Evolutionary conservation across 92 coral and sea anemone genomes (phyloP).

Genomic region (Bergia sp.): DNA sequence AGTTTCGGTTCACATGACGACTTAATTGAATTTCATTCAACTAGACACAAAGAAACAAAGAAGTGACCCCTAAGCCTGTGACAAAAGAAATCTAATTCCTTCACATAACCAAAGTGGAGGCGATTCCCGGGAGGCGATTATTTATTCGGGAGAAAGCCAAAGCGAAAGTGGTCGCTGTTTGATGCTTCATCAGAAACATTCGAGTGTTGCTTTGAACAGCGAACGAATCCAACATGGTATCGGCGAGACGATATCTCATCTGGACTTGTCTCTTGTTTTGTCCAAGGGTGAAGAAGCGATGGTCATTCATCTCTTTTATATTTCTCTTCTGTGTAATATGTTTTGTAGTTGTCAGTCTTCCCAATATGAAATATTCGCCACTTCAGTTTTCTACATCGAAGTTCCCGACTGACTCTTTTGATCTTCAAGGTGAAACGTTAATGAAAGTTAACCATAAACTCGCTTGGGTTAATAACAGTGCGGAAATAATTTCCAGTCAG

Average conservation of each 20-base stretch:
- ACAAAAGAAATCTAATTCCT: slow-evolving; percentile 32
- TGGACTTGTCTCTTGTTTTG: slow-evolving; percentile 40
- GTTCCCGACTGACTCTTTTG: slow-evolving; percentile 27
- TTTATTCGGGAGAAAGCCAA: not conserved
- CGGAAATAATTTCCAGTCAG: slow-evolving; percentile 13
- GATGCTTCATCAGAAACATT: slow-evolving; percentile 10
- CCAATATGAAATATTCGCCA: slow-evolving; percentile 25
- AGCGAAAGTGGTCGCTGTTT: not conserved
- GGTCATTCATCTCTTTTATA: slow-evolving; percentile 10
- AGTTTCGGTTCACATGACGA: too few relatives aligned
- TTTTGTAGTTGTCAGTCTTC: slow-evolving; percentile 31
- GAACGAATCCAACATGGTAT: slow-evolving; percentile 27
- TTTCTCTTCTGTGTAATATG: slow-evolving; percentile 23
- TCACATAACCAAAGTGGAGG: slow-evolving; percentile 27
- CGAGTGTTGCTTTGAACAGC: slow-evolving; percentile 23
- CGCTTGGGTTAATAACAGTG: slow-evolving; percentile 1
- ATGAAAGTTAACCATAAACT: slow-evolving; percentile 31
- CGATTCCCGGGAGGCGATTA: not conserved
- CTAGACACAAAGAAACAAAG: too few relatives aligned
- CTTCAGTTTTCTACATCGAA: slow-evolving; percentile 17
- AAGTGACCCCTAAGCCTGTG: not conserved
- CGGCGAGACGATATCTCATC: slow-evolving; percentile 43
- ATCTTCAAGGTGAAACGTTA: slow-evolving; percentile 13
- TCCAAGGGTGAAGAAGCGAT: slow-evolving; percentile 38
- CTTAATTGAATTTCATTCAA: too few relatives aligned